A percentile compares a stretch with the other conserved stretches of the same genome.
These are phyloP conservation scores for Noctilio leporinus DNA, from an alignment of 2,113 vertebrate species.

Conservation along the genomic window DNA sequence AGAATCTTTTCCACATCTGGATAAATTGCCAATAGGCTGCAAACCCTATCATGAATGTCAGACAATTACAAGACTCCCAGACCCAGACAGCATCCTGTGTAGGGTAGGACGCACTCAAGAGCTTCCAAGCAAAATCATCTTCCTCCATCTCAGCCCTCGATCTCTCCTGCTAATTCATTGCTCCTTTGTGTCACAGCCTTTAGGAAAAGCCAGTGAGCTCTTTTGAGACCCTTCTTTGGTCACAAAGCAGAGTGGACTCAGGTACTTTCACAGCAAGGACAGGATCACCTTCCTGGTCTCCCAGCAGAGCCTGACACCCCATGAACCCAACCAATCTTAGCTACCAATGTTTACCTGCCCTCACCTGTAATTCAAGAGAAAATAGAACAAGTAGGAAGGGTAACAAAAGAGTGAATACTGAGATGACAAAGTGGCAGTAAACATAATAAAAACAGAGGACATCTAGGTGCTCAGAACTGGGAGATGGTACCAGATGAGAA, in stretches of 20 bases:
- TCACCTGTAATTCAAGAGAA: neutral
- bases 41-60: neutral
- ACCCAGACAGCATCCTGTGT: neutral
- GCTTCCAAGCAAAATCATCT: neutral
- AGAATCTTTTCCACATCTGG: neutral
- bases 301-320: neutral
- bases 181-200: neutral
- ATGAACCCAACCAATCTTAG: neutral
- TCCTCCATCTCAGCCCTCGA: neutral
- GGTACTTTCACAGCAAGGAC: neutral
- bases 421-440: neutral
- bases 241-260: neutral
- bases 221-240: neutral
- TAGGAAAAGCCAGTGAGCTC: neutral
- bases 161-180: neutral
- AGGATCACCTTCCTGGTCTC: neutral
- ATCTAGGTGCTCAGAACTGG: neutral
- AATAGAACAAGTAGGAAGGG: neutral
- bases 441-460: neutral
- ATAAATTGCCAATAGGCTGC: neutral
- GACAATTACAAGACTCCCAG: neutral
- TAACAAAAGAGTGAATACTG: neutral
- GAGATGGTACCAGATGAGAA: neutral
- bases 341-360: neutral
- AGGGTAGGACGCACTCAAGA: neutral